Evolutionary conservation across 1,140 invertebrate genomes (phyloP), one percentile per base, ranked within the genome.

Genomic region (Ostrea edulis): DNA sequence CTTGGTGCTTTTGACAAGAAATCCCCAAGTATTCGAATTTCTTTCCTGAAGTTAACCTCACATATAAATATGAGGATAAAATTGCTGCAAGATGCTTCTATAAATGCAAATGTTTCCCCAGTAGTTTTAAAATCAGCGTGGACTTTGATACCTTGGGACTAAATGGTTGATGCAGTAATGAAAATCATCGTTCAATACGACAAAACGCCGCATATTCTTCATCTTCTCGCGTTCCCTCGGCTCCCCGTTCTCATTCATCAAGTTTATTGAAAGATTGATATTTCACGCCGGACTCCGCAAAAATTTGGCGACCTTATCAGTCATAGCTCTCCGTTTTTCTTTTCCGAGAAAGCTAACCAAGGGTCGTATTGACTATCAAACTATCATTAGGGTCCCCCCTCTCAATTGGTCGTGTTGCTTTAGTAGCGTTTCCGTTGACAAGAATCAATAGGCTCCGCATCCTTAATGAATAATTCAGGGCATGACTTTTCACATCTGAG

Each of bases 191-290:
- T 22, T 77, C 68, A 77, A 77, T 77, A 77, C 12, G 29, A 35
- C 22, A 77, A 25, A 77, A 2, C 68, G 25, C 68, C 25, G 68
- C 68, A 77, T 77, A 35, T 35, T 77, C 68, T 29, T 77, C 68
- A 9, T 35, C 22, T 14, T 25, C 11, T 11, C 22, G 14, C 68
- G 68, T 77, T 77, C 29, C 68, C 68, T 2, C 29, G 68, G 68
- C 68, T 77, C 25, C 29, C 25, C 2, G 12, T 77, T 25, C 25
- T 11, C 68, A 77, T 77, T 77, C 68, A 77, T 77, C 68, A 29
- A 25, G 22, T 77, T 77, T 77, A 77, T 77, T 77, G 68, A 77
- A 77, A 77, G 68, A 77, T 77, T 77, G 68, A 77, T 77, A 77
- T 77, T 77, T 77, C 68, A 44, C 68, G 68, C 68, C 25, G 68